Evolutionary conservation across 2,888 invertebrate species (phyloP).

Genomic region (Abscondita cerata): DNA sequence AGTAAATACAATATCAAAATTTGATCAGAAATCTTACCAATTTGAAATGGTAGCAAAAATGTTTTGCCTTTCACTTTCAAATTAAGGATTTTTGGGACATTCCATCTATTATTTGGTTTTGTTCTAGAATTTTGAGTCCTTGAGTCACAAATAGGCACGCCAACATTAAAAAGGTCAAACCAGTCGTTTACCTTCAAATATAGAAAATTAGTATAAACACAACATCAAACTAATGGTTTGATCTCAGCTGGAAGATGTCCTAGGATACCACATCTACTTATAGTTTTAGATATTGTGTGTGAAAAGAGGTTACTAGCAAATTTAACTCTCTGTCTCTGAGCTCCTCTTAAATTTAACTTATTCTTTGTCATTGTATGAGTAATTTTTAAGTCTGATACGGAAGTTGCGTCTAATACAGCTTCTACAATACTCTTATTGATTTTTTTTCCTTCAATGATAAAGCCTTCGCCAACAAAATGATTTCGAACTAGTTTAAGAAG

Average conservation of each 20-base stretch:
- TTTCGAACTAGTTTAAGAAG: slow-evolving; percentile 35
- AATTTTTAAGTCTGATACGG: slow-evolving; percentile 33
- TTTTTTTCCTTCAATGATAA: slow-evolving; percentile 28
- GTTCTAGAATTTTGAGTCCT: slow-evolving; percentile 22
- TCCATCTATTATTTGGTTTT: slow-evolving; percentile 32
- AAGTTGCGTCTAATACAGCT: slow-evolving; percentile 21
- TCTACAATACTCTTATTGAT: slow-evolving; percentile 32
- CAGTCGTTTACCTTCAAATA: too few species aligned
- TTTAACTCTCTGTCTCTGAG: slow-evolving; percentile 33
- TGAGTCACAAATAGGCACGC: slow-evolving; percentile 15
- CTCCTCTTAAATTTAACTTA: slow-evolving; percentile 8
- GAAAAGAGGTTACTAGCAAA: slow-evolving; percentile 41
- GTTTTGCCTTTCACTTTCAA: slow-evolving; percentile 28
- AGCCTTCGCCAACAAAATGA: slow-evolving; percentile 24
- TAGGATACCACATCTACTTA: slow-evolving; percentile 32
- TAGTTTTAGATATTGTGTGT: slow-evolving; percentile 35
- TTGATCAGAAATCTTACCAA: slow-evolving; percentile 24
- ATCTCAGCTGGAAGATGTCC: slow-evolving; percentile 16
- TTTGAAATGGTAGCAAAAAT: slow-evolving; percentile 40
- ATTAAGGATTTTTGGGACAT: slow-evolving; percentile 31
- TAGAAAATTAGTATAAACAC: not conserved
- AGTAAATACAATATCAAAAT: too few species aligned
- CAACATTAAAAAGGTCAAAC: slow-evolving; percentile 37
- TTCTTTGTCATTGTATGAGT: slow-evolving; percentile 35
- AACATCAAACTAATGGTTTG: slow-evolving; percentile 33